Percentiles rank a stretch among this genome's conserved stretches.
Evolutionary conservation across 2,113 vertebrate genomes (phyloP).

Genomic region (Scomber colias): DNA sequence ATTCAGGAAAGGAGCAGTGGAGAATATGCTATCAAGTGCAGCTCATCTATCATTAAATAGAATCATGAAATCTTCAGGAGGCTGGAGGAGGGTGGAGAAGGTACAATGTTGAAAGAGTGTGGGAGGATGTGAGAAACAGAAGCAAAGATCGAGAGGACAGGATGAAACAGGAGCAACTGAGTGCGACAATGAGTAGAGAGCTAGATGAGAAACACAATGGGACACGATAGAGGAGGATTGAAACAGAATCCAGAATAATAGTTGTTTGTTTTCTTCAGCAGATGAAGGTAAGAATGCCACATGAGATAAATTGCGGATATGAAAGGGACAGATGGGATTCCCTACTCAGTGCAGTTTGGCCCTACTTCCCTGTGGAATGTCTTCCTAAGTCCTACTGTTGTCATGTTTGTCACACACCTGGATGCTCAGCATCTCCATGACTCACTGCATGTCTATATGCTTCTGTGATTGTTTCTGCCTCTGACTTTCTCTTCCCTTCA

Average conservation of each 20-base stretch:
- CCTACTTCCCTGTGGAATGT: constrained; percentile 9
- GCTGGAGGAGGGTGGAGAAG: constrained; percentile 58
- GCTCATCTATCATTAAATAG: constrained; percentile 80
- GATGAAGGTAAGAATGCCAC: constrained; percentile 38
- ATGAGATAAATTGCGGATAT: constrained; percentile 18
- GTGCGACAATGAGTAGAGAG: constrained; percentile 18
- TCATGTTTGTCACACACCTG: constrained; percentile 50
- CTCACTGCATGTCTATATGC: constrained; percentile 23
- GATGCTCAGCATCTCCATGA: constrained; percentile 25
- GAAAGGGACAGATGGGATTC: constrained; percentile 9
- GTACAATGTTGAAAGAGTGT: constrained; percentile 61
- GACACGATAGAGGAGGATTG: constrained; percentile 50
- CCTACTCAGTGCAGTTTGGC: constrained; percentile 1
- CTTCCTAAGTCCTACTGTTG: constrained; percentile 37
- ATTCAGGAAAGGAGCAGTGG: constrained; percentile 36
- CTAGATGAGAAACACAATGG: constrained; percentile 53
- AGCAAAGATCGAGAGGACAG: constrained; percentile 32
- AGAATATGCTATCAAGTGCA: constrained; percentile 68
- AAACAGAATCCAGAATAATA: constrained; percentile 57
- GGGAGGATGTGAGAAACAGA: constrained; percentile 61
- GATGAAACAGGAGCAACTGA: constrained; percentile 16
- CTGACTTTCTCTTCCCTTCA: constrained; percentile 20
- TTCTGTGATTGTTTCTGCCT: constrained; percentile 25
- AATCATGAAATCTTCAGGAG: constrained; percentile 79
- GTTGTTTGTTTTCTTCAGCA: neutral